A percentile compares a stretch with the other conserved stretches of the same genome.
These are phyloP conservation scores for Esperia sulphurella DNA, from an alignment of 2,888 invertebrate genomes.

Conservation along the genomic window DNA sequence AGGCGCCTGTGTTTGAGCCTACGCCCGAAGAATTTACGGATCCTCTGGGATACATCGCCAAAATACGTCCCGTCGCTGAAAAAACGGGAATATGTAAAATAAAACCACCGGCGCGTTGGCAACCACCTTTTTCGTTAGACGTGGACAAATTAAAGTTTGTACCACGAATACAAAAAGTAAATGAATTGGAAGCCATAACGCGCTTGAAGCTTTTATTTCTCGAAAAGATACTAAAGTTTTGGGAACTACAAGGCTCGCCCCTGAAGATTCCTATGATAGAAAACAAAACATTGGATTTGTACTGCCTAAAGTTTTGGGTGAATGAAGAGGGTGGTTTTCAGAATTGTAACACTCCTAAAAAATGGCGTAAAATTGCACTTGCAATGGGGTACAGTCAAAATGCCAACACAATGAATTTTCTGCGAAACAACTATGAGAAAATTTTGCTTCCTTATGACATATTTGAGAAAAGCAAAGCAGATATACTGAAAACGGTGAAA, in stretches of 20 bases:
- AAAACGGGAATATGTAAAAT: slow-evolving; percentile 88
- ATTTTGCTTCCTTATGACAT: slow-evolving; percentile 83
- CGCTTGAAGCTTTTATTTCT: slow-evolving; percentile 86
- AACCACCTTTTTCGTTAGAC: slow-evolving; percentile 89
- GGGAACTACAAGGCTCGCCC: slow-evolving; percentile 84
- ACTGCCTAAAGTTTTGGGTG: slow-evolving; percentile 81
- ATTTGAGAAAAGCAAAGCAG: slow-evolving; percentile 71
- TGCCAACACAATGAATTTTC: slow-evolving; percentile 76
- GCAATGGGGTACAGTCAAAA: slow-evolving; percentile 81
- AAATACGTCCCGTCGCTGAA: slow-evolving; percentile 85
- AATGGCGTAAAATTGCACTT: slow-evolving; percentile 83
- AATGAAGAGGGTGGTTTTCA: slow-evolving; percentile 79
- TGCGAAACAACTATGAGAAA: slow-evolving; percentile 83
- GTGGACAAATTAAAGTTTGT: slow-evolving; percentile 81
- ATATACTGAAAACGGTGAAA: slow-evolving; percentile 67
- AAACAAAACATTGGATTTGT: slow-evolving; percentile 84
- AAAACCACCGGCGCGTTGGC: slow-evolving; percentile 86
- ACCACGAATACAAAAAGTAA: slow-evolving; percentile 75
- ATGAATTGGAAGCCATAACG: slow-evolving; percentile 83
- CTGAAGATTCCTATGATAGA: slow-evolving; percentile 85
- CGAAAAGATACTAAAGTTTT: slow-evolving; percentile 86
- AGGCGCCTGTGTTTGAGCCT: slow-evolving; percentile 86
- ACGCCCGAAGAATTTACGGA: slow-evolving; percentile 86
- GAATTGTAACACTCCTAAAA: slow-evolving; percentile 80
- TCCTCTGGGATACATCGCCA: slow-evolving; percentile 85